Evolutionary conservation across 2,113 vertebrate species (phyloP).

Genomic region (Mystacornis crossleyi): DNA sequence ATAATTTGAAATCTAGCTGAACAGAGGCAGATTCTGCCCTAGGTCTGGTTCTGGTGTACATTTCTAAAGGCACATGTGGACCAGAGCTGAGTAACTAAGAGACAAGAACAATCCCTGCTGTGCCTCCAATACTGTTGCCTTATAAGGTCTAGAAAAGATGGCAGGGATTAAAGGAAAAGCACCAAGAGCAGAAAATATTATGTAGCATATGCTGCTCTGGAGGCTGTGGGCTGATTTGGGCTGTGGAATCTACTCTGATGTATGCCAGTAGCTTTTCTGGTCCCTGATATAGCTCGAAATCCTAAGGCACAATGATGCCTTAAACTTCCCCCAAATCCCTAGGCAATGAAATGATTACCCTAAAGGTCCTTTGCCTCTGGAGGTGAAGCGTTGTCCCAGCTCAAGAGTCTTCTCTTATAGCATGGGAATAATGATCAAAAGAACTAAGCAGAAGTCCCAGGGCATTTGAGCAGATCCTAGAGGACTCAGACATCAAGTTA

Average conservation of each 20-base stretch:
- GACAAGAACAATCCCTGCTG: neutral
- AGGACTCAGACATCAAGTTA: constrained; percentile 28
- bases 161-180: neutral
- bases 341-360: constrained; percentile 11
- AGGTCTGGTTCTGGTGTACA: neutral
- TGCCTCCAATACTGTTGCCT: neutral
- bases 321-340: neutral
- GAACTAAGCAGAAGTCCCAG: neutral
- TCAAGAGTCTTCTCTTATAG: neutral
- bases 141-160: neutral
- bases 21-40: neutral
- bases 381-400: neutral
- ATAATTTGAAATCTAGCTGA: neutral
- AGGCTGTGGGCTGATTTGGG: neutral
- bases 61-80: neutral
- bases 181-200: neutral
- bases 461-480: neutral
- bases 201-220: neutral
- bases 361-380: constrained; percentile 23
- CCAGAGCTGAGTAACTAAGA: neutral
- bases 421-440: neutral
- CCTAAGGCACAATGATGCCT: neutral
- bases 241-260: neutral
- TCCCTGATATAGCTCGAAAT: neutral
- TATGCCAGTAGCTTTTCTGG: neutral